Base-by-base conservation (phyloP, 1,140 invertebrate species). In the Drosophila hydei region DNA sequence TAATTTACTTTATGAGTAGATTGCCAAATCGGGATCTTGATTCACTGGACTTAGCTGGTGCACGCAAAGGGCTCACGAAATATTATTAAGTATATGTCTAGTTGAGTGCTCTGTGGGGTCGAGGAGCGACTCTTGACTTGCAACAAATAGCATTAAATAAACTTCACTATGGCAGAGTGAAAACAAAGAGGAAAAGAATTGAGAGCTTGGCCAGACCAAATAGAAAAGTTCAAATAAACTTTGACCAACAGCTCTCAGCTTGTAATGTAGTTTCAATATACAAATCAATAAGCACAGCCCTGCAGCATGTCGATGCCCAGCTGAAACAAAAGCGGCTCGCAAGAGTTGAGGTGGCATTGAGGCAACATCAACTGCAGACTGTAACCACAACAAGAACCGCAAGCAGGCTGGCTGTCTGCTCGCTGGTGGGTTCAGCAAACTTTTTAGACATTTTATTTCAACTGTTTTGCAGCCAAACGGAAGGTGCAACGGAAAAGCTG, bases 261-360 rank as follows among this genome's bases (percentile, higher is more conserved):
- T 76, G 78, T 87, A 87, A 87, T 87, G 83, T 77, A 87, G 75
- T 87, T 88, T 88, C 83, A 88, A 88, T 87, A 87, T 78, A 87
- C 83, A 87, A 87, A 87, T 87, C 81, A 87, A 87, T 87, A 87
- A 88, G 72, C 71, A 81, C 81, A 12, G n/a, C 23, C 14, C 23
- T 11, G 6, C 21, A 25, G n/a, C 21, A n/a, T n/a, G 18, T 14
- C n/a, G n/a, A 42, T 42, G 38, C 38, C 4, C 55, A 47, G 73
- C 43, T 51, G 47, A 52, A 65, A 59, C 61, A 72, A 65, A 51
- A 51, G 33, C 36, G 19, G 3, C 43, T 21, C 27, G 12, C 14
- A 23, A n/a, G n/a, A 21, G 33, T 18, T 3, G 23, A 25, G 67
- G 58, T 12, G 8, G 18, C 19, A 23, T n/a, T 9, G 23, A 4